Evolutionary conservation across 2,797 vertebrate species (phyloP).

Genomic region (Microctenopoma steveboyesi): DNA sequence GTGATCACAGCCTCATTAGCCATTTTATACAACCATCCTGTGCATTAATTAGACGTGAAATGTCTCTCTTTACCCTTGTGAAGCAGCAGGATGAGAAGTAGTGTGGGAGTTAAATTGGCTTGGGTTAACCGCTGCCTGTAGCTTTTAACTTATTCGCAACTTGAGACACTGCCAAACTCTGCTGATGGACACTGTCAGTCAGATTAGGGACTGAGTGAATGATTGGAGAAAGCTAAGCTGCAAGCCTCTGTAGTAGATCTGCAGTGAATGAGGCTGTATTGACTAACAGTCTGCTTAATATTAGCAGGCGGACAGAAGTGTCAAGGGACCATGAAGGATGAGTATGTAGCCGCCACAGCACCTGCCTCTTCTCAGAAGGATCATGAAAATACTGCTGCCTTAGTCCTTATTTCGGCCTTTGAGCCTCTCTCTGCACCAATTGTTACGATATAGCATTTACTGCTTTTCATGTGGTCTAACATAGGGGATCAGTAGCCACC

Average conservation of each 20-base stretch:
- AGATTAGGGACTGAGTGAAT: constrained; percentile 16
- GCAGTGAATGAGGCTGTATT: constrained; percentile 17
- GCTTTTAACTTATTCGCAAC: constrained; percentile 70
- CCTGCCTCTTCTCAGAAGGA: constrained; percentile 29
- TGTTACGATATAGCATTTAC: constrained; percentile 52
- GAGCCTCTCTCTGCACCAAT: constrained; percentile 36
- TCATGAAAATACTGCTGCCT: constrained; percentile 70
- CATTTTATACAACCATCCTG: constrained; percentile 90
- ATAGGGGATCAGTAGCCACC: constrained; percentile 51
- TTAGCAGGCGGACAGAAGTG: constrained; percentile 39
- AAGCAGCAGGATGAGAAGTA: constrained; percentile 72
- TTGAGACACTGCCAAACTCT: constrained; percentile 34
- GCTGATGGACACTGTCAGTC: constrained; percentile 21
- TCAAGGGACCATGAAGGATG: constrained; percentile 40
- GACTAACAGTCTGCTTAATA: constrained; percentile 53
- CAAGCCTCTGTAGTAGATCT: constrained; percentile 13
- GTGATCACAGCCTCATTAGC: constrained; percentile 95
- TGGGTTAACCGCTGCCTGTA: constrained; percentile 83
- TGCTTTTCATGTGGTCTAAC: constrained; percentile 52
- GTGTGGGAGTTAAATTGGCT: constrained; percentile 83
- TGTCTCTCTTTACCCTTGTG: constrained; percentile 84
- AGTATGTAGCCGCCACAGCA: constrained; percentile 33
- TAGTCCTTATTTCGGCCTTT: constrained; percentile 56
- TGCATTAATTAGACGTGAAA: constrained; percentile 96
- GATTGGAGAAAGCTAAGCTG: not conserved